These are phyloP conservation scores for Galaxea fascicularis DNA, from an alignment of 92 coral and sea anemone genomes.

Conservation along the genomic window DNA sequence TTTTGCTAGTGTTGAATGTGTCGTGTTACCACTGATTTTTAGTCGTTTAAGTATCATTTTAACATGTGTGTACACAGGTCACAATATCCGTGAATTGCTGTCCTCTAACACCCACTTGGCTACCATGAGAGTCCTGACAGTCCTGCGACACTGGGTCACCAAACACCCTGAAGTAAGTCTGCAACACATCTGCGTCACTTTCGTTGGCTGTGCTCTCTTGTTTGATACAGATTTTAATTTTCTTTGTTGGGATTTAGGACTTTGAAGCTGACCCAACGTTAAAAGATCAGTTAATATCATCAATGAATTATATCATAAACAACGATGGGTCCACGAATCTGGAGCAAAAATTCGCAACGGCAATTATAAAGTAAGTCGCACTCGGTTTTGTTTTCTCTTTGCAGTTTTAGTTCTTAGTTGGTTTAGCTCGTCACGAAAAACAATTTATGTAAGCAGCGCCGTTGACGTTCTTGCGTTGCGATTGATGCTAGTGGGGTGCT, in stretches of 20 bases:
- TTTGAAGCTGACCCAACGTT: slow-evolving; percentile 70
- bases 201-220: neutral
- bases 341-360: slow-evolving; percentile 84
- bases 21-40: neutral
- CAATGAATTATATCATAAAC: slow-evolving; percentile 73
- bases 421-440: neutral
- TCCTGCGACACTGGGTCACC: slow-evolving; percentile 95
- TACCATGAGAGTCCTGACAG: slow-evolving; percentile 90
- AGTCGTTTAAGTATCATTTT: no score
- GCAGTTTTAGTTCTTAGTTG: neutral
- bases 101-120: slow-evolving; percentile 83
- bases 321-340: slow-evolving; percentile 79
- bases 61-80: slow-evolving; percentile 59
- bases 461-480: neutral
- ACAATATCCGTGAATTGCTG: slow-evolving; percentile 84
- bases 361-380: slow-evolving; percentile 74
- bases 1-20: neutral
- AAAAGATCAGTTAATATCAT: slow-evolving; percentile 73
- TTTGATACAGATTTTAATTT: neutral
- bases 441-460: neutral
- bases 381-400: neutral
- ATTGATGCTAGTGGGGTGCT: neutral
- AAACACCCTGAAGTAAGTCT: slow-evolving; percentile 91
- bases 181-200: no score
- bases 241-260: slow-evolving; percentile 56